A percentile compares a stretch with the other conserved stretches of the same genome.
Conservation (phyloP, 2,113 vertebrate species). For the Melanocharis versteri region DNA sequence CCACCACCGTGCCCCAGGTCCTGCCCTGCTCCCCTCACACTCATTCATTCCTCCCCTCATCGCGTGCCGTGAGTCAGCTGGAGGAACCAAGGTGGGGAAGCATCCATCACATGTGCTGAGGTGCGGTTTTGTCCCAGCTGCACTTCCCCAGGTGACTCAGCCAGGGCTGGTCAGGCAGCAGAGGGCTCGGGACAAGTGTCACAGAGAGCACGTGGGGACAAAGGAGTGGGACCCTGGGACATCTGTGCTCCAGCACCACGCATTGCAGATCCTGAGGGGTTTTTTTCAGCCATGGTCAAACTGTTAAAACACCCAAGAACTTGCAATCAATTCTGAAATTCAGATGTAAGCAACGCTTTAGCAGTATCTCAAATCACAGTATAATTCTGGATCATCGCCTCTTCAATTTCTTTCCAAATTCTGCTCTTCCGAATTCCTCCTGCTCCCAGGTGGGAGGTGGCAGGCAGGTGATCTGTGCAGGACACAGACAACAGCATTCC, state of each 20-base stretch:
- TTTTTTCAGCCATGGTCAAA: neutral
- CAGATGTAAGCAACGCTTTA: neutral
- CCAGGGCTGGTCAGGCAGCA: neutral
- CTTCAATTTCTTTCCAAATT: neutral
- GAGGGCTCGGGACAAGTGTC: neutral
- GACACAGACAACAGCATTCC: neutral
- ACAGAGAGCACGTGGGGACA: neutral
- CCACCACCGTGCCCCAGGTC: neutral
- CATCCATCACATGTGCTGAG: neutral
- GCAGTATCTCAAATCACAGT: neutral
- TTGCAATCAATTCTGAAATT: neutral
- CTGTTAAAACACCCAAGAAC: neutral
- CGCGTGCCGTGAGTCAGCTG: neutral
- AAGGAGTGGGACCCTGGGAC: neutral
- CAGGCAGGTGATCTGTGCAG: neutral
- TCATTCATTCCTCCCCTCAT: neutral
- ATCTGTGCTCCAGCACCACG: neutral
- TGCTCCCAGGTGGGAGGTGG: neutral
- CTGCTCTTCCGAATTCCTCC: neutral
- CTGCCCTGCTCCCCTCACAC: neutral
- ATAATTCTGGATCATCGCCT: neutral
- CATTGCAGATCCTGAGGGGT: rapidly evolving
- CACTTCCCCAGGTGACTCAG: neutral
- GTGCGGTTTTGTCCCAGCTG: neutral
- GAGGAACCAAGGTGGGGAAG: neutral